These are phyloP conservation scores for Noctua pronuba DNA, from an alignment of 2,888 invertebrate species.

Conservation along the genomic window DNA sequence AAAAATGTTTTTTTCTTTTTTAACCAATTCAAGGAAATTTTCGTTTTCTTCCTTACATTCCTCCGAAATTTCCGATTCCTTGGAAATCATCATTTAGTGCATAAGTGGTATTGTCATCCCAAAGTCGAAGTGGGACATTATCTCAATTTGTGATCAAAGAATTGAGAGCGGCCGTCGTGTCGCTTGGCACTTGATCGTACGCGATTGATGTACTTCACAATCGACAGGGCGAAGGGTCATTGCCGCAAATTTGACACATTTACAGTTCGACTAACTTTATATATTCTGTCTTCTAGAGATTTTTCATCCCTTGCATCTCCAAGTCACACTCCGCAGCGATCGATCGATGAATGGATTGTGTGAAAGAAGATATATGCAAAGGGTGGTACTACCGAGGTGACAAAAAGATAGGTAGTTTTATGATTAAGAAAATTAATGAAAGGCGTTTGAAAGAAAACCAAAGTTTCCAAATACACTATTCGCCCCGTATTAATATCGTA, in stretches of 20 bases:
- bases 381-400: not conserved
- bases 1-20: not conserved
- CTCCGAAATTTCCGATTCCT: too few relatives aligned
- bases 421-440: not conserved
- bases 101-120: not conserved
- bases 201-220: constrained; percentile 48
- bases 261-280: not conserved
- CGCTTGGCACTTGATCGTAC: constrained; percentile 45
- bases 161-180: constrained; percentile 26
- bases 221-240: constrained; percentile 32
- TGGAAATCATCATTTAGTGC: not conserved
- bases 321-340: not conserved
- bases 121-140: constrained; percentile 11
- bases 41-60: not conserved
- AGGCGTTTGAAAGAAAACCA: not conserved
- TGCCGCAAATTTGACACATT: constrained; percentile 8
- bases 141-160: constrained; percentile 11
- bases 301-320: not conserved
- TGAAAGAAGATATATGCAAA: not conserved
- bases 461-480: constrained; percentile 3
- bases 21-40: not conserved
- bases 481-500: not conserved
- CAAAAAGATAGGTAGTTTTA: too few relatives aligned
- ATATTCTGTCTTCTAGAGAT: not conserved
- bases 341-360: not conserved